A percentile compares a stretch with the other conserved stretches of the same genome.
Conservation (phyloP, 2,113 vertebrate genomes). For the Bettongia penicillata region DNA sequence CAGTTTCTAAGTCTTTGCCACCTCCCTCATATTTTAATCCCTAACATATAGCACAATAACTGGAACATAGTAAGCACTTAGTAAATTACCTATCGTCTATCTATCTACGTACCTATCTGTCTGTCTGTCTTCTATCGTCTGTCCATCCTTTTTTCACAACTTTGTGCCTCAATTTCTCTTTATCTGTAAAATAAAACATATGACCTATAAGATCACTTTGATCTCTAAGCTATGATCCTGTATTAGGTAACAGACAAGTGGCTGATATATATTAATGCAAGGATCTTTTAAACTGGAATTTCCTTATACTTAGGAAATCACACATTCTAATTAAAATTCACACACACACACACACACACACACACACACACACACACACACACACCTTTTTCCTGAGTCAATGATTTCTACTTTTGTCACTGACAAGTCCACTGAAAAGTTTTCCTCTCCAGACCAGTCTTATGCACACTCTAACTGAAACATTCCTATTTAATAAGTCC, state of each 20-base stretch:
- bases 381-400: neutral
- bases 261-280: neutral
- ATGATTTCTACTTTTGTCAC: neutral
- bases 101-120: too few species aligned
- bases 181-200: too few species aligned
- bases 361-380: neutral
- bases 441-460: neutral
- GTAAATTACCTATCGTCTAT: neutral
- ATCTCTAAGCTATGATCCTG: neutral
- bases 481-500: slow-evolving; percentile 31
- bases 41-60: neutral
- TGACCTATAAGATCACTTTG: neutral
- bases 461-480: neutral
- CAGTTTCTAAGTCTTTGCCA: neutral
- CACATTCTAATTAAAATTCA: neutral
- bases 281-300: neutral
- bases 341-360: neutral
- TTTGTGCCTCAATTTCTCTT: too few species aligned
- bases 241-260: neutral
- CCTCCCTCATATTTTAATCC: neutral
- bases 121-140: too few species aligned
- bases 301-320: neutral
- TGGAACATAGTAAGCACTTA: neutral
- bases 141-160: too few species aligned
- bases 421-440: neutral